Base-by-base conservation (phyloP, 2,113 vertebrate species). In the Cottus gobio region DNA sequence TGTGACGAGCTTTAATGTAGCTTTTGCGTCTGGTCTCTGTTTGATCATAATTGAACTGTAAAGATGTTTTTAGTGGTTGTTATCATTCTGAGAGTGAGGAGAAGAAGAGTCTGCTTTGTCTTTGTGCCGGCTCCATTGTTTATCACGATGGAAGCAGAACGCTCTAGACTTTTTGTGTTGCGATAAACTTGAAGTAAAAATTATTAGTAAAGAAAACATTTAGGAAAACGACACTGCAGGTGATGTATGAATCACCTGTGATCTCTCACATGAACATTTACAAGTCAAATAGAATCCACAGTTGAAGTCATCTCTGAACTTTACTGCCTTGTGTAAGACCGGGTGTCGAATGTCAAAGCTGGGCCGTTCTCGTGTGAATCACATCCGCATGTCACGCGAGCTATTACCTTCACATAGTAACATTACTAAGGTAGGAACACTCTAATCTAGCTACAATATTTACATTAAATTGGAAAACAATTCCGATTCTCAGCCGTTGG, bases 391-490 rank as follows among this genome's bases (percentile, higher is more conserved):
- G 46, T 74, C 76, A 84, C 75, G 69, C 67, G 58, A 24, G 26
- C 77, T 50, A 63, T 78, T 84, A 50, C 87, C 83, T 86, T 76
- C 83, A 70, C 87, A 58, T 83, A 85, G 79, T 81, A 34, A 83
- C 90, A 57, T 54, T 1, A 20, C 64, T 39, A 28, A 57, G 1
- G 54, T 15, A 10, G 26, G 64, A 67, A 70, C 28, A 39, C 20
- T 5, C 20, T 75, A 66, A 50, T 78, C 66, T 44, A 26, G 64
- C 50, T 50, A 46, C 42, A 69, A 50, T 82, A 82, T 85, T 89
- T 85, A 86, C 73, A 71, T 54, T 81, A 75, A 34, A 66, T 56
- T 36, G 37, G 64, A 34, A 34, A 30, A 0, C 15, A 50, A 70
- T 34, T 71, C 75, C 67, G 52, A 26, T 67, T 75, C 52, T 39